Base-by-base conservation (phyloP, 2,888 invertebrate genomes). In the Omphaloscelis lunosa region DNA sequence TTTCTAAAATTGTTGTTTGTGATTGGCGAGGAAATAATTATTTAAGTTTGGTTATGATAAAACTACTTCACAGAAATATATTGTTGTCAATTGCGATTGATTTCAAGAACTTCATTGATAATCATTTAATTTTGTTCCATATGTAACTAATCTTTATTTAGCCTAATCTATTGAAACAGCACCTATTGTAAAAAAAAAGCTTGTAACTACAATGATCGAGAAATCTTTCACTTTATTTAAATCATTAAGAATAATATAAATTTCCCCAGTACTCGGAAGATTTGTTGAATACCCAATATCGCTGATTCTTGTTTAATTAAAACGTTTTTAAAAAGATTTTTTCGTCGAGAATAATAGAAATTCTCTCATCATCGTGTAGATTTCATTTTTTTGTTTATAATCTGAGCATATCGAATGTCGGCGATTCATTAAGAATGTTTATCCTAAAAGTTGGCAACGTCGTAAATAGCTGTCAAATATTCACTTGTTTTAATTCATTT, bases 341-440 rank as follows among this genome's bases (percentile, higher is more conserved):
- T 51, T 34, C 45, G 45, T 53, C 65, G n/a, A 23, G 17, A 27
- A 20, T 4, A 58, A 41, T 4, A 23, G 3, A 27, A 5, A 27
- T 48, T 63, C 20, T 29, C n/a, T 51, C 58, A 59, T 78, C 41
- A 59, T 0, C 3, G 34, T 51, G 62, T 41, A 23, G 17, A 59
- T 53, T 72, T 15, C 51, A 68, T 51, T 74, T 79, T 59, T 73
- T 79, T 73, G 53, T 61, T 79, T 66, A 23, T n/a, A 29, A 20
- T 41, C 15, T 51, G 58, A 15, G 17, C 15, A 29, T 70, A 48
- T 70, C 34, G 15, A 17, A 56, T 62, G 15, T 56, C 53, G 12
- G 48, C 1, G 23, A 41, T 27, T 53, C 20, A 59, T 41, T 69
- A n/a, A n/a, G n/a, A n/a, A n/a, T n/a, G n/a, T n/a, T n/a, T n/a